Evolutionary conservation across 2,113 vertebrate genomes (phyloP).

Genomic region (Drymodes brunneopygia): DNA sequence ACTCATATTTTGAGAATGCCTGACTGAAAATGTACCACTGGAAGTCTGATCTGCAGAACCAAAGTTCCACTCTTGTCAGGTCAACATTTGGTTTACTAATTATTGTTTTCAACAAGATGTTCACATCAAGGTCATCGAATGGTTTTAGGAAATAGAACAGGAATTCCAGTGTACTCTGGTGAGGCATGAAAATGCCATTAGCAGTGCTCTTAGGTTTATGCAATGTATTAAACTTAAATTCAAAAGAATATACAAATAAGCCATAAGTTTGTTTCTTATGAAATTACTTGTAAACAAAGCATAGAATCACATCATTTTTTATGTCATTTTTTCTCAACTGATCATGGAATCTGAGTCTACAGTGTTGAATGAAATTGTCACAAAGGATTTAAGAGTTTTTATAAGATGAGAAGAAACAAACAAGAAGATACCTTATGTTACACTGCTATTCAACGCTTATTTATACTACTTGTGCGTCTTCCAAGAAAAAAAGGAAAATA

Average conservation of each 20-base stretch:
- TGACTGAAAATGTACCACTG: neutral
- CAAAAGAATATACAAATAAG: neutral
- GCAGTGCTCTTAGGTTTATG: neutral
- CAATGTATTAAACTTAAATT: neutral
- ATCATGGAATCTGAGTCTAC: neutral
- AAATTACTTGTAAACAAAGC: neutral
- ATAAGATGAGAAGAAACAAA: neutral
- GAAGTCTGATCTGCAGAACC: neutral
- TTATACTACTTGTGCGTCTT: neutral
- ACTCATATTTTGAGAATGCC: neutral
- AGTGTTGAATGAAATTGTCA: neutral
- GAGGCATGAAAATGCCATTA: neutral
- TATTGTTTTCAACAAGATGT: neutral
- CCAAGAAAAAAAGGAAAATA: neutral
- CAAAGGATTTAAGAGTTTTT: neutral
- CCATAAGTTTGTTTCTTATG: neutral
- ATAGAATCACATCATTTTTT: neutral
- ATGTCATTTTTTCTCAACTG: rapidly evolving
- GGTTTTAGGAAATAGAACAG: neutral
- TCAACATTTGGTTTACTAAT: neutral
- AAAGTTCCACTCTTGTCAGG: neutral
- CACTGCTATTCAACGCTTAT: neutral
- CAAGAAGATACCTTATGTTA: neutral
- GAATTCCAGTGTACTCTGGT: neutral
- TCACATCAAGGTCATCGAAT: neutral